Conservation (phyloP, 2,888 invertebrate genomes). For the Cerceris ruficornis region DNA sequence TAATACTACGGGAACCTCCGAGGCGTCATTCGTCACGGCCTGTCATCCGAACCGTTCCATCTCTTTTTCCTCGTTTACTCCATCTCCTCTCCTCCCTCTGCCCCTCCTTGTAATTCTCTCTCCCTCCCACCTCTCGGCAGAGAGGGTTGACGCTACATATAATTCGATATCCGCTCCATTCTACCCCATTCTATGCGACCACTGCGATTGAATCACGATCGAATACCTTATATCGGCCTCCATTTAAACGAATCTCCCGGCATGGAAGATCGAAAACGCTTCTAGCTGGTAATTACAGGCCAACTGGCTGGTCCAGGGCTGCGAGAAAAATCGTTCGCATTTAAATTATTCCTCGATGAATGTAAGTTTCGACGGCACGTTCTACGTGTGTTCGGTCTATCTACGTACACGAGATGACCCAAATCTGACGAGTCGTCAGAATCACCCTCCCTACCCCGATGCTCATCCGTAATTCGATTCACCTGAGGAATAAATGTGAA, state of each 20-base stretch:
- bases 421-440: slow-evolving; percentile 48
- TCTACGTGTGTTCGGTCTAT: slow-evolving; percentile 2
- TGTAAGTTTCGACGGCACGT: slow-evolving; percentile 34
- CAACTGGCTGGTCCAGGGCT: neutral
- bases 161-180: slow-evolving; percentile 53
- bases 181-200: slow-evolving; percentile 12
- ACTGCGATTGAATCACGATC: slow-evolving; percentile 40
- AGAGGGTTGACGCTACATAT: slow-evolving; percentile 24
- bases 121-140: neutral
- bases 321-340: slow-evolving; percentile 28
- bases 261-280: slow-evolving; percentile 24
- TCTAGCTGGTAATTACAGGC: slow-evolving; percentile 36
- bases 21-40: slow-evolving; percentile 64
- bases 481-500: slow-evolving; percentile 65
- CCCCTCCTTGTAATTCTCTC: neutral
- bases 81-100: slow-evolving; percentile 15
- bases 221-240: slow-evolving; percentile 38
- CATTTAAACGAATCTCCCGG: slow-evolving; percentile 32
- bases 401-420: slow-evolving; percentile 41
- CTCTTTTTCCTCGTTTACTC: slow-evolving; percentile 56
- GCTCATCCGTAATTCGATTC: slow-evolving; percentile 59
- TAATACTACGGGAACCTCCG: slow-evolving; percentile 63
- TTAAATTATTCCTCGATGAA: slow-evolving; percentile 1
- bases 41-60: slow-evolving; percentile 49
- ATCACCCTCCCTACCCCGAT: neutral